Evolutionary conservation across 64 coral and sea anemone species (phyloP).

Genomic region (Pachyseris speciosa): DNA sequence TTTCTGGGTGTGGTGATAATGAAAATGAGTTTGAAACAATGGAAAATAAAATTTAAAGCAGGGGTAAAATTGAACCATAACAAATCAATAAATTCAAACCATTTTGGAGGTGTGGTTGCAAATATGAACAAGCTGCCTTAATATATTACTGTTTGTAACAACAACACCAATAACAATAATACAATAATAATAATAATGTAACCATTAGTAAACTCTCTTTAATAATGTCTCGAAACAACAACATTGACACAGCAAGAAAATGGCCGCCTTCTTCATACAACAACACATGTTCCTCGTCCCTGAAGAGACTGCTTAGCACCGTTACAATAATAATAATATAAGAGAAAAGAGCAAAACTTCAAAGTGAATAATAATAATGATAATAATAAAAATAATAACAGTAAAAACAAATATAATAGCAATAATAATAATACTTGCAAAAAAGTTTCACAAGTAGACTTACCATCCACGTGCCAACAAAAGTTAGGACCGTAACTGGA

Average conservation of each 20-base stretch:
- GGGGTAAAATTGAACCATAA: background rate
- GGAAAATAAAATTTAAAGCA: background rate
- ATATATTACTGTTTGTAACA: background rate
- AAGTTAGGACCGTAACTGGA: background rate
- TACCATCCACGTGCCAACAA: slow-evolving; percentile 7
- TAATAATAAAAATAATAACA: background rate
- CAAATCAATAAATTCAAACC: background rate
- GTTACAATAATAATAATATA: no score
- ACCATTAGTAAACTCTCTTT: no score
- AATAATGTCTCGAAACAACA: no score
- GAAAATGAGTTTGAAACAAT: background rate
- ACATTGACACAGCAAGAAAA: no score
- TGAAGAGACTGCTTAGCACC: no score
- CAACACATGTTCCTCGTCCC: no score
- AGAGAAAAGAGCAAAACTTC: no score
- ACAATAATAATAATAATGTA: no score
- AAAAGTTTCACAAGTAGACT: background rate
- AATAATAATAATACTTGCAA: background rate
- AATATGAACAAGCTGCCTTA: background rate
- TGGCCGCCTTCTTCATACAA: no score
- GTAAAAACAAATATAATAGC: background rate
- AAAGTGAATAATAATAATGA: no score
- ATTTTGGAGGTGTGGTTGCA: background rate
- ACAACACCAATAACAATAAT: no score
- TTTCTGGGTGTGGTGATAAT: background rate